These are phyloP conservation scores for Spheniscus humboldti DNA, from an alignment of 2,797 vertebrate species.

Conservation along the genomic window DNA sequence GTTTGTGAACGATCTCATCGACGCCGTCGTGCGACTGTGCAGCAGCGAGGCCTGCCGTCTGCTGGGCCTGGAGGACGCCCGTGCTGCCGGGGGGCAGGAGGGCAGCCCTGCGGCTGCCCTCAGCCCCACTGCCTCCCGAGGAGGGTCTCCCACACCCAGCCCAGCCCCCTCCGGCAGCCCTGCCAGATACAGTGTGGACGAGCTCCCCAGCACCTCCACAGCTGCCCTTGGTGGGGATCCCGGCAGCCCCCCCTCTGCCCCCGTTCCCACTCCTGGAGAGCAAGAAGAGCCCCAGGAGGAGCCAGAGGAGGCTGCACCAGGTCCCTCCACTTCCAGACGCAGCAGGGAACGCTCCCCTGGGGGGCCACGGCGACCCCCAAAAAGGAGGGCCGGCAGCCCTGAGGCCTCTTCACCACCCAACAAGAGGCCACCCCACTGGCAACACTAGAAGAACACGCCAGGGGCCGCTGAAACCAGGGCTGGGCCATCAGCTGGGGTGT, in stretches of 20 bases:
- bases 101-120: not conserved
- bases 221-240: not conserved
- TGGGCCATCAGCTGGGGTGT: not conserved
- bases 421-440: not conserved
- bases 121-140: not conserved
- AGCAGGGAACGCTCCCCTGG: not conserved
- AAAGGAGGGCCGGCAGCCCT: not conserved
- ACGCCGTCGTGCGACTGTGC: not conserved
- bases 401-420: not conserved
- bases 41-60: no score
- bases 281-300: not conserved
- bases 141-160: not conserved
- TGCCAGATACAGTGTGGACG: no score
- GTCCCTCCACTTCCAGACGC: not conserved
- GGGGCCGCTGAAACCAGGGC: not conserved
- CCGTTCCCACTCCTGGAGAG: not conserved
- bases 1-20: not conserved
- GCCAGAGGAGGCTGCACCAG: not conserved
- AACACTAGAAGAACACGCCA: not conserved
- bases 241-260: not conserved
- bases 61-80: not conserved
- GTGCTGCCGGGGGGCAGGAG: not conserved
- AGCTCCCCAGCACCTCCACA: not conserved
- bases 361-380: not conserved
- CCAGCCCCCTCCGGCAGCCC: not conserved